A percentile compares a stretch with the other conserved stretches of the same genome.
Evolutionary conservation across 2,113 vertebrate genomes (phyloP).

Genomic region (Ornithorhynchus anatinus): DNA sequence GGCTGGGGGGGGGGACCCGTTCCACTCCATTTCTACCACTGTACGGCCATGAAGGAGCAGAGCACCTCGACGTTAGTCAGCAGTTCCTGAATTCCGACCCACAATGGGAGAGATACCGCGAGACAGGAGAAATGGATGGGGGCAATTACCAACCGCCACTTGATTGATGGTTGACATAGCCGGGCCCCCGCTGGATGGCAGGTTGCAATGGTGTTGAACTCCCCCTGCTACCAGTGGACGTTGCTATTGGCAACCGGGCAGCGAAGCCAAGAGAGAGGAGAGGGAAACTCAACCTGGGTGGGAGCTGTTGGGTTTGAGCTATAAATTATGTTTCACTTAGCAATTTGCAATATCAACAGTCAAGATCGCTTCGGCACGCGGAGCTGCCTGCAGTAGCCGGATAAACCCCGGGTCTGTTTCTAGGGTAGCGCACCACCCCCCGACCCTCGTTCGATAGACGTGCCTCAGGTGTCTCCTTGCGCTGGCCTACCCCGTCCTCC

Average conservation of each 20-base stretch:
- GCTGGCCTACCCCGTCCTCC: constrained; percentile 9
- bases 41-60: constrained; percentile 45
- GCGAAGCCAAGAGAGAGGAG: constrained; percentile 74
- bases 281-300: constrained; percentile 69
- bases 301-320: constrained; percentile 59
- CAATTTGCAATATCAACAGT: constrained; percentile 54
- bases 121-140: constrained; percentile 81
- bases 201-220: constrained; percentile 66
- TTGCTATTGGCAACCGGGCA: constrained; percentile 78
- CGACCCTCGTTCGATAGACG: constrained; percentile 37
- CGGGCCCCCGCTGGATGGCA: constrained; percentile 70
- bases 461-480: constrained; percentile 38
- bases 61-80: constrained; percentile 73
- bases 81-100: constrained; percentile 74
- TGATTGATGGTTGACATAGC: constrained; percentile 83
- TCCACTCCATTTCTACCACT: constrained; percentile 13
- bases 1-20: constrained; percentile 14
- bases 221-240: constrained; percentile 65
- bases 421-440: constrained; percentile 1
- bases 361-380: constrained; percentile 9
- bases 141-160: constrained; percentile 75
- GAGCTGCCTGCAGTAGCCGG: constrained; percentile 27
- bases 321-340: constrained; percentile 71
- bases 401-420: constrained; percentile 20
- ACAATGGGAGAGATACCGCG: constrained; percentile 67